Base-by-base conservation (phyloP, 1,140 invertebrate species). In the Drosophila truncata region DNA sequence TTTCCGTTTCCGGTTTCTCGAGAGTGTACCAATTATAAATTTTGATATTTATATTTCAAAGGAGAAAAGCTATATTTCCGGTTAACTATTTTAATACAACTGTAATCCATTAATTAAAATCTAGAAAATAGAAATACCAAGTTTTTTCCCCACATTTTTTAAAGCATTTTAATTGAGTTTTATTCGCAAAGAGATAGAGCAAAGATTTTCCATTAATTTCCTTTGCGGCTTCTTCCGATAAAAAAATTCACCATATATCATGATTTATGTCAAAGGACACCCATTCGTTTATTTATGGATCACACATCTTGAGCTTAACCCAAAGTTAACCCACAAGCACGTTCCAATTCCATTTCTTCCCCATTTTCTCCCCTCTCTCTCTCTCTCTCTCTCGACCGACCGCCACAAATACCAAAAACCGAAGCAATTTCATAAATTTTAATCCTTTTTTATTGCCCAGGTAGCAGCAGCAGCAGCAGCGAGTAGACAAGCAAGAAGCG, bases 391-490 rank as follows among this genome's bases (percentile, higher is more conserved):
- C 20, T 37, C 25, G n/a, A 27, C 29, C 41, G 25, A 25, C 49
- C 25, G 13, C 31, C 33, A 16, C 64, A 88, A 84, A 82, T 82
- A 60, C 77, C 80, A 80, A 80, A 75, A 90, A 74, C 69, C 69
- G 69, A 87, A 88, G 61, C 63, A 81, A 81, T 85, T 88, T 85
- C 81, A 88, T 88, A 88, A 88, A 88, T 88, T 90, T 82, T 88
- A 90, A 88, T 88, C 85, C 85, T 85, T 88, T 88, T 88, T 90
- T 90, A 88, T 88, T 88, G 81, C 85, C 50, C 78, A 77, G 78
- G 35, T 46, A 73, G 49, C 27, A 46, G 20, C 1, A 27, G 25
- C 10, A 23, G 20, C 29, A 35, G 11, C 18, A 25, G 37, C 18
- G 23, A 41, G 60, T 37, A 31, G 33, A 23, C 27, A 25, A 39